Base-by-base conservation (phyloP, 2,888 invertebrate genomes). In the Thera obeliscata region DNA sequence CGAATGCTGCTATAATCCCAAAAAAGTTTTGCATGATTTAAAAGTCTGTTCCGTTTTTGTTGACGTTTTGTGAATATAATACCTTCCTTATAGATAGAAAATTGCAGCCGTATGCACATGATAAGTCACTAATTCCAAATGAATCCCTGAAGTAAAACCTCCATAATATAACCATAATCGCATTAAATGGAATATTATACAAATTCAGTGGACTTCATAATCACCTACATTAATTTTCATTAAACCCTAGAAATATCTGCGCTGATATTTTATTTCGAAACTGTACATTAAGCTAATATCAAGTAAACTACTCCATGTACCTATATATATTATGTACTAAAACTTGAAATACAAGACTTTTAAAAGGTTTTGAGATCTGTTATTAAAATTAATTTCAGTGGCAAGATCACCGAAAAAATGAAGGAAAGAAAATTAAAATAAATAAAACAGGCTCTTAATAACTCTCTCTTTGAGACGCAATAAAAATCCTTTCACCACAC, bases 201-300 rank as follows among this genome's bases (percentile, higher is more conserved):
- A 59, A 57, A 69, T 65, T 60, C 61, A 66, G 52, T 54, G 49
- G 52, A 60, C 11, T 43, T 59, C 8, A 41, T 70, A 69, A 69
- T 69, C 38, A 67, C 41, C 11, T 50, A 70, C 60, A 70, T 72
- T 68, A 62, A 55, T 72, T 58, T 58, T 60, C 58, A 70, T 72
- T 61, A 65, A 60, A 59, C 52, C 46, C 52, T 63, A 60, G 61
- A 58, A 11, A 58, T 59, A 64, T 52, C 36, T 67, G 43, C 41
- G 22, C n/a, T 41, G 8, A 55, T 55, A 55, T 38, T 55, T 36
- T 3, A 55, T 57, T 66, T 69, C 36, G 46, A 41, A 59, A 69
- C 33, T 56, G 36, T 43, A 58, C 46, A 64, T 61, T 55, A n/a
- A 56, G 65, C 60, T 63, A 52, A 5, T 22, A 48, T 56, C 48